Percentiles rank a stretch among this genome's conserved stretches.
Conservation (phyloP, 2,113 vertebrate species). For the Prietella phreatophila region DNA sequence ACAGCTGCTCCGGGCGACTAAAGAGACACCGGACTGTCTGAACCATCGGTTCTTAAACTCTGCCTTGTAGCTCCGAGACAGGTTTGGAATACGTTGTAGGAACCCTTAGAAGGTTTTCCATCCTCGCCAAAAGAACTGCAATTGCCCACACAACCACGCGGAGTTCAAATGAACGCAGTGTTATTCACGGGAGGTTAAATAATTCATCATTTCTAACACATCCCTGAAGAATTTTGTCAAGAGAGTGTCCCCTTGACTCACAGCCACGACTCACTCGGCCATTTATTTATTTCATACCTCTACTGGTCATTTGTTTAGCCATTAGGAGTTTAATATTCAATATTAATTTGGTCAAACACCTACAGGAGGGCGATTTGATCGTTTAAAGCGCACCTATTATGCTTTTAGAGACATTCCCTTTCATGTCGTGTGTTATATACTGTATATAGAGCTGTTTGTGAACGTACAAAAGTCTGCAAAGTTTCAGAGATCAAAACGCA, state of each 20-base stretch:
- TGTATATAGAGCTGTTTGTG: too few relatives aligned
- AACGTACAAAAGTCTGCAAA: too few relatives aligned
- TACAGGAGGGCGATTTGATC: neutral
- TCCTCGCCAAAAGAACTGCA: neutral
- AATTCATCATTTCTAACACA: neutral
- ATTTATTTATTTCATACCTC: neutral
- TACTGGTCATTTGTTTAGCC: too few relatives aligned
- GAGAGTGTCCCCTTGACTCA: neutral
- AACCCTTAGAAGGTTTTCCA: neutral
- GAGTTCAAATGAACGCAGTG: neutral
- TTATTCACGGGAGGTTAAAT: neutral
- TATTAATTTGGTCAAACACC: neutral
- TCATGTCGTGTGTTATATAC: too few relatives aligned
- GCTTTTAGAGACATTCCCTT: too few relatives aligned
- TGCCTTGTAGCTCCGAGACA: neutral
- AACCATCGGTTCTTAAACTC: neutral
- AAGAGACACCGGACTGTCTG: neutral
- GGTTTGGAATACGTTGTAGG: neutral
- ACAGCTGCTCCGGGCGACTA: constrained; percentile 32
- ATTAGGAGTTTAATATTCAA: neutral
- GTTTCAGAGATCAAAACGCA: too few relatives aligned
- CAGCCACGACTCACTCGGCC: neutral
- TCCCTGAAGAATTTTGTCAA: neutral
- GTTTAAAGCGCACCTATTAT: neutral
- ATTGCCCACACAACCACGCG: neutral